Evolutionary conservation across 2,888 invertebrate species (phyloP).

Genomic region (Ophion ellenae): DNA sequence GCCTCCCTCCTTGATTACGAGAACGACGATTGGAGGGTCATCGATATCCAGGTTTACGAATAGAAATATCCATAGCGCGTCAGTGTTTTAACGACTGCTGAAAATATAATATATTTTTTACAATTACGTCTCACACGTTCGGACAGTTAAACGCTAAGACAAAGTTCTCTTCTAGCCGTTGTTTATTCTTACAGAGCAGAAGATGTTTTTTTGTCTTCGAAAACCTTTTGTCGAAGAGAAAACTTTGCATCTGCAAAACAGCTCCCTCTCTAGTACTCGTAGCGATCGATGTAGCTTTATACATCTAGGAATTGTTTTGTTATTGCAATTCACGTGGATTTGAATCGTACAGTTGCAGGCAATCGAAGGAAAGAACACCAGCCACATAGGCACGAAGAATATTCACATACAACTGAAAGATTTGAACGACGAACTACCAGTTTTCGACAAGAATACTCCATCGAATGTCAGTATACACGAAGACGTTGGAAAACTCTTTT

Average conservation of each 20-base stretch:
- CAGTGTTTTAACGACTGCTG: too few species aligned
- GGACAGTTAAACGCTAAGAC: too few species aligned
- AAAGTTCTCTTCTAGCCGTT: background rate
- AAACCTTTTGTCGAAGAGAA: too few species aligned
- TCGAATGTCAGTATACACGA: slow-evolving; percentile 85
- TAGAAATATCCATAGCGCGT: background rate
- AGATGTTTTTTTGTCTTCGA: background rate
- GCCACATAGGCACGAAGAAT: slow-evolving; percentile 81
- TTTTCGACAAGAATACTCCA: slow-evolving; percentile 84
- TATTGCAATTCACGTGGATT: background rate
- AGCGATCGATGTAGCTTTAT: too few species aligned
- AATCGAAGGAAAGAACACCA: slow-evolving; percentile 75
- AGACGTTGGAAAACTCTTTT: slow-evolving; percentile 84
- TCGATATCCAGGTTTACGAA: slow-evolving; percentile 82
- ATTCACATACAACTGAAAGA: slow-evolving; percentile 86
- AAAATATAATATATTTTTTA: too few species aligned
- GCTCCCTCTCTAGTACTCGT: too few species aligned
- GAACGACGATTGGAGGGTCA: slow-evolving; percentile 84
- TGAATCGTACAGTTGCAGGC: slow-evolving; percentile 78
- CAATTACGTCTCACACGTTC: too few species aligned
- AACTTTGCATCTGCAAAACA: too few species aligned
- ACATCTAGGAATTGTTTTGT: too few species aligned
- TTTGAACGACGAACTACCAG: slow-evolving; percentile 90
- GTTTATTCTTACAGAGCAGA: background rate
- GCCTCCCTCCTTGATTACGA: slow-evolving; percentile 87